Base-by-base conservation (phyloP, 2,888 invertebrate genomes). In the Odontocerum albicorne region DNA sequence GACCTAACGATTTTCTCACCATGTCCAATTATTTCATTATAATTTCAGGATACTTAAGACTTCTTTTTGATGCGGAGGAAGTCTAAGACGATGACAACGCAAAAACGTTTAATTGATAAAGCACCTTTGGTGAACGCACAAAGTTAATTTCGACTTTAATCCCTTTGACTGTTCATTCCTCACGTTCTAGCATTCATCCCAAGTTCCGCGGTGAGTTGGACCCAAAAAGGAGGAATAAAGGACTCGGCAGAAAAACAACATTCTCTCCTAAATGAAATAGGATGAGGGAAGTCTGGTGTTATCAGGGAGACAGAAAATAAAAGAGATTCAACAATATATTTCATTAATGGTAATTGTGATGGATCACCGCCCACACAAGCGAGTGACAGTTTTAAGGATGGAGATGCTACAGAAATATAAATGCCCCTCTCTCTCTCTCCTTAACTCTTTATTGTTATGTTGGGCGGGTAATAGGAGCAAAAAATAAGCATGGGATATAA, bases 271-370 rank as follows among this genome's bases (percentile, higher is more conserved):
- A 10, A 27, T 10, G 10, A 27, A 27, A 27, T 27, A 27, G 27
- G 10, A 27, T 27, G 27, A 27, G 47, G 21, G 47, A 22, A 46
- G 20, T 22, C 36, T 15, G 36, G 12, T 31, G 56, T 36, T 56
- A 59, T 50, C 59, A 42, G 36, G 50, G 46, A 19, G 56, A 50
- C 53, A 50, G 40, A 54, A 56, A 50, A 45, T 53, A 50, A 46
- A 53, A 42, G 52, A 52, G 56, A 53, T 43, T 52, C 53, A 27
- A 59, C 42, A 8, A 33, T 46, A 50, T 54, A 57, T 60, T 60
- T 60, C 60, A 57, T 60, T 60, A 60, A 55, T 57, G 40, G 57
- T 60, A 60, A 60, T 57, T 60, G 60, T 60, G 60, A 60, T 52
- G 55, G 57, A 60, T 60, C 57, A 54, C 43, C 46, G 38, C 47